These are phyloP conservation scores for Hyla sarda DNA, from an alignment of 2,113 vertebrate genomes.

Conservation along the genomic window DNA sequence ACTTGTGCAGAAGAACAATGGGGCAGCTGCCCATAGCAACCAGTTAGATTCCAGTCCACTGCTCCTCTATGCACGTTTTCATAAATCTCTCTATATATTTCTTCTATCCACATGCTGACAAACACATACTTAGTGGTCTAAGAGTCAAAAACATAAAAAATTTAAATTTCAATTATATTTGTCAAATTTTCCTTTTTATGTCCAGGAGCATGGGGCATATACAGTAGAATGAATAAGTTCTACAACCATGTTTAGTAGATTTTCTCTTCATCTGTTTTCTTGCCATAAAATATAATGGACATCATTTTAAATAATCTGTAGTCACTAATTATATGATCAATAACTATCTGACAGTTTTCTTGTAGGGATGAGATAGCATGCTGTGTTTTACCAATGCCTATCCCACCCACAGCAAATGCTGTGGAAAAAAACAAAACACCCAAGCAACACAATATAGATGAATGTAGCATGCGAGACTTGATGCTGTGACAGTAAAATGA, in stretches of 20 bases:
- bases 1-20: no score
- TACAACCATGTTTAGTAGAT: neutral
- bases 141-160: no score
- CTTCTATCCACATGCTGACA: no score
- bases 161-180: neutral
- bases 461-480: neutral
- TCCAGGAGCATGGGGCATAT: neutral
- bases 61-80: no score
- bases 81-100: no score
- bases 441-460: neutral
- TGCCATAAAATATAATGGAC: neutral
- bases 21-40: no score
- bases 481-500: neutral
- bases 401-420: constrained; percentile 12
- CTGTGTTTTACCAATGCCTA: constrained; percentile 8
- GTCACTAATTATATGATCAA: constrained; percentile 10
- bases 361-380: neutral
- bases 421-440: neutral
- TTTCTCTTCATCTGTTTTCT: neutral
- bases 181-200: neutral
- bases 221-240: neutral
- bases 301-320: constrained; percentile 11
- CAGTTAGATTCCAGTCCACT: no score
- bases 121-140: no score
- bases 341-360: constrained; percentile 7